Percentiles rank a stretch among this genome's conserved stretches.
Conservation (phyloP, 2,113 vertebrate species). For the Hemiprocne comata region DNA sequence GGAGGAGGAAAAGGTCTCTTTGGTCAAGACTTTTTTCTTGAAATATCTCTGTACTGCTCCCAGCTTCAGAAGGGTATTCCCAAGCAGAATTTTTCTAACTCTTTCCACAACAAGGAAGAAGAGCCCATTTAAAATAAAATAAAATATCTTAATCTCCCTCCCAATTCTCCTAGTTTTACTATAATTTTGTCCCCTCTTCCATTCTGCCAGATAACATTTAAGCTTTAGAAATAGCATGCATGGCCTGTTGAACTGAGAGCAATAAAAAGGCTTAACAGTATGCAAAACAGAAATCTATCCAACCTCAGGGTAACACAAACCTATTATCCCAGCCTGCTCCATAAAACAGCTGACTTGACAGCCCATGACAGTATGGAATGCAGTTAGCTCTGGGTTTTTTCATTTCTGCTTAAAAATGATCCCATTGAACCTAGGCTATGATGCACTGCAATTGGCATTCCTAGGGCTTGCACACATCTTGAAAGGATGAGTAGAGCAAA, state of each 20-base stretch:
- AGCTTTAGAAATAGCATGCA: background rate
- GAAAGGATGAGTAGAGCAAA: background rate
- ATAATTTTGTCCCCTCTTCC: background rate
- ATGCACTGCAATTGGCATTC: background rate
- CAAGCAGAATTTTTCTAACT: background rate
- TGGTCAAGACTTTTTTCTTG: background rate
- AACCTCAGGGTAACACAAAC: background rate
- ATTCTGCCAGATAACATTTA: background rate
- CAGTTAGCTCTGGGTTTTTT: constrained; percentile 16
- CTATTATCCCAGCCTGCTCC: constrained; percentile 6
- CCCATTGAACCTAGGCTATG: background rate
- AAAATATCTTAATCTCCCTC: background rate
- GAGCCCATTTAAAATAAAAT: background rate
- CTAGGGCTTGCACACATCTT: background rate
- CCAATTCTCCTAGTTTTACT: background rate
- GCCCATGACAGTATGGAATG: constrained; percentile 14
- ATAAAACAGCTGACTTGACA: constrained; percentile 42
- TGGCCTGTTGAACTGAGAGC: background rate
- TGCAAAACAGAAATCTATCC: background rate
- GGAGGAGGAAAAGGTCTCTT: background rate
- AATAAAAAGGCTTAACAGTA: background rate
- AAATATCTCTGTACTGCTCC: background rate
- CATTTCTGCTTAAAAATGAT: background rate
- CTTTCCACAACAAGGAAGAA: background rate
- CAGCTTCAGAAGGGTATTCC: background rate